These are phyloP conservation scores for Lates calcarifer DNA, from an alignment of 2,113 vertebrate species.

Conservation along the genomic window DNA sequence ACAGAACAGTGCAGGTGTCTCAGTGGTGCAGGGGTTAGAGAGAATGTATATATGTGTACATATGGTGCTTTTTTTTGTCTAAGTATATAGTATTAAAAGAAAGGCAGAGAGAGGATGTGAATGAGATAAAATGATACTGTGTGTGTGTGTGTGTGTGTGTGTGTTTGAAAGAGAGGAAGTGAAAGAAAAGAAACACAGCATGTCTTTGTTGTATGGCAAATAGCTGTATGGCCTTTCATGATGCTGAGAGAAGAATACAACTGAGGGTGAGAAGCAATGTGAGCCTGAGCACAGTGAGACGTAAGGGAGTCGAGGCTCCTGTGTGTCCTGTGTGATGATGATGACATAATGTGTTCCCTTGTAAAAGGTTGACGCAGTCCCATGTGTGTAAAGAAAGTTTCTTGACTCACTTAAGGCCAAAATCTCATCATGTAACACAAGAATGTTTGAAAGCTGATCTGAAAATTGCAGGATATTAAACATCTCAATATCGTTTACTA, in stretches of 20 bases:
- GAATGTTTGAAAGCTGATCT: slow-evolving; percentile 6
- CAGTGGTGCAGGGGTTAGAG: slow-evolving; percentile 18
- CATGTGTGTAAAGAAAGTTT: slow-evolving; percentile 2
- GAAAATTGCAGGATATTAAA: slow-evolving; percentile 18
- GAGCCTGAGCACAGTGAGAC: slow-evolving; percentile 3
- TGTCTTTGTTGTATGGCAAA: slow-evolving; percentile 48
- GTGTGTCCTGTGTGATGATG: neutral
- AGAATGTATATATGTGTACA: neutral
- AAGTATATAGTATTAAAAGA: slow-evolving; percentile 7
- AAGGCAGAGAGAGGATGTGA: slow-evolving; percentile 3
- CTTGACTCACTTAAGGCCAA: neutral
- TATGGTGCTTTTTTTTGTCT: neutral
- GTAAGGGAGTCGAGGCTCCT: neutral
- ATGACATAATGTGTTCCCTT: slow-evolving; percentile 25
- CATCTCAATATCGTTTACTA: slow-evolving; percentile 4
- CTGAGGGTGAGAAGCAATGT: slow-evolving; percentile 4
- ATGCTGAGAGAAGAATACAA: slow-evolving; percentile 20
- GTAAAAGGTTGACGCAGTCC: slow-evolving; percentile 31
- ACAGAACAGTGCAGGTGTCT: slow-evolving; percentile 65
- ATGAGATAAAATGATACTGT: neutral
- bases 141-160: slow-evolving; percentile 22
- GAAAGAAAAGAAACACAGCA: slow-evolving; percentile 15
- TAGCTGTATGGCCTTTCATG: slow-evolving; percentile 37
- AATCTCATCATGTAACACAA: slow-evolving; percentile 5
- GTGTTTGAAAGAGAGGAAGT: neutral